Conservation (phyloP, 23 tunicate genomes). For the Oikopleura dioica region DNA sequence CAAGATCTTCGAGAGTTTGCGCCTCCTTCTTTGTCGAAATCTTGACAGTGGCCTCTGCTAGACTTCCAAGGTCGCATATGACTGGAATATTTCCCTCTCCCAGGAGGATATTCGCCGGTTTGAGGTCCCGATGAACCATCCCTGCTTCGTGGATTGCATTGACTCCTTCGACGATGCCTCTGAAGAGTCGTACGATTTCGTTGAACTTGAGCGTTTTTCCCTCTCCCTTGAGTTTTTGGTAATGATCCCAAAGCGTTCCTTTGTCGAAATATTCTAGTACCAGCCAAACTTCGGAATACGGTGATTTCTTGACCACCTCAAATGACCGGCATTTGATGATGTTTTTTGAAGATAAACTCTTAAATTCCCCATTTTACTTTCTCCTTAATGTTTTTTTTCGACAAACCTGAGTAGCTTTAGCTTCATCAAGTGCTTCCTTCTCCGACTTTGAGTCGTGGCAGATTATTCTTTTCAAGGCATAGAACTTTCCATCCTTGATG, state of each 20-base stretch:
- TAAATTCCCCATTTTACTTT: too few relatives aligned
- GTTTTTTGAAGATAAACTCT: too few relatives aligned
- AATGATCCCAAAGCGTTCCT: not conserved
- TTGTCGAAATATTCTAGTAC: constrained; percentile 42
- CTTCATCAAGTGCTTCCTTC: constrained; percentile 26
- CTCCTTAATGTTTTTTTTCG: constrained; percentile 14
- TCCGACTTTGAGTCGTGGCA: constrained; percentile 64
- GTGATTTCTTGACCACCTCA: not conserved
- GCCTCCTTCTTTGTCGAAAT: constrained; percentile 40
- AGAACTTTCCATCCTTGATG: constrained; percentile 37
- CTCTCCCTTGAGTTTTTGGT: not conserved
- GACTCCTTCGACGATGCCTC: not conserved
- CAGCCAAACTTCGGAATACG: constrained; percentile 62
- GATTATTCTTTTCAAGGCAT: constrained; percentile 64
- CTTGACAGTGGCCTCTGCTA: constrained; percentile 34
- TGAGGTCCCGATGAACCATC: constrained; percentile 27
- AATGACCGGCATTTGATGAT: not conserved
- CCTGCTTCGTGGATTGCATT: not conserved
- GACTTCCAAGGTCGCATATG: constrained; percentile 63
- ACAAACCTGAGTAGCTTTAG: not conserved
- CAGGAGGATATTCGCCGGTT: constrained; percentile 69
- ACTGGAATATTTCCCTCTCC: constrained; percentile 50
- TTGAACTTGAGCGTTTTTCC: not conserved
- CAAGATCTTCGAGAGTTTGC: constrained; percentile 32
- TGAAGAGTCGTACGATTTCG: not conserved